Base-by-base conservation (phyloP, 2,113 vertebrate species). In the Australoheros scitulus region DNA sequence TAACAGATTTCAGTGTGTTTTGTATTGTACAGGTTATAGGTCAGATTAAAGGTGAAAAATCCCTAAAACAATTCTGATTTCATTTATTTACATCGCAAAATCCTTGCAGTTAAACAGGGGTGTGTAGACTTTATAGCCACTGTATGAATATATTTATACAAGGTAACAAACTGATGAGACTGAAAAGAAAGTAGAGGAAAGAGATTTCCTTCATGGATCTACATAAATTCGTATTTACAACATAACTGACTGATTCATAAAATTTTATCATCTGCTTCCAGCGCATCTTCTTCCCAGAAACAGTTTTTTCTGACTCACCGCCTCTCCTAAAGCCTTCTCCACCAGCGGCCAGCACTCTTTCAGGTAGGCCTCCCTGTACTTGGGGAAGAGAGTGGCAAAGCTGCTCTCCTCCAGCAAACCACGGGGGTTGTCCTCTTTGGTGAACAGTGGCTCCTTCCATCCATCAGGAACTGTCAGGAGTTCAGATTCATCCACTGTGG, bases 301-400 rank as follows among this genome's bases (percentile, higher is more conserved):
- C 34, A 29, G 57, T n/a, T 26, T 24, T 20, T 59, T 43, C 22
- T 15, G 22, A 88, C 97, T 83, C 94, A 99, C 98, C 3, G 92
- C 87, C 22, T 99, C 98, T 80, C 88, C 94, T 83, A 99, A 92
- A 1, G 97, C 96, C 82, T 97, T 98, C 93, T 98, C 97, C 41
- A 99, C 98, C 0, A 99, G 95, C 0, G 97, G 97, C 98, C 98
- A 99, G 91, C 98, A 99, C 83, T 99, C 98, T 60, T 97, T 99
- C 92, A 99, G 87, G 79, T 99, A 99, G 0, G 96, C 96, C 84
- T 99, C 98, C 92, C 98, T 97, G 29, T 99, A 99, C 61, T 99
- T 99, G 0, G 98, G 98, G 77, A 99, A 99, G 6, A 99, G 95
- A 0, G 98, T 99, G 29, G 98, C 98, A 82, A 99, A 99, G 90